Evolutionary conservation across 1,140 invertebrate species (phyloP).

Genomic region (Zaprionus vittiger): DNA sequence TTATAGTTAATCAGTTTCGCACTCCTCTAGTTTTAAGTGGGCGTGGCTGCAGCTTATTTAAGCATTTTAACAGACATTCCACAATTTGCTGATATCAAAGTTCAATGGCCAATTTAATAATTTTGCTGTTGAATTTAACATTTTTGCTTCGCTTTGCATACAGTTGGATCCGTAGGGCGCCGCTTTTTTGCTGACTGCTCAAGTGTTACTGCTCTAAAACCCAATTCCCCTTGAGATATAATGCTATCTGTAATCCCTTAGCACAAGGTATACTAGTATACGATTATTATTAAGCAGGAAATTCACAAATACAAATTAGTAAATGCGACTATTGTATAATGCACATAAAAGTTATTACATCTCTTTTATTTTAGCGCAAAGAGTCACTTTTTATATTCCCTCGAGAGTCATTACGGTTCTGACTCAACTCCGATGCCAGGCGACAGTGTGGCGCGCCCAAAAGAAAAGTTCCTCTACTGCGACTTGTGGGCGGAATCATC

Average conservation of each 20-base stretch:
- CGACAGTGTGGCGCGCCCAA: not conserved
- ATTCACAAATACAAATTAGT: no score
- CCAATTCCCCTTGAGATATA: no score
- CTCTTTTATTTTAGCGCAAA: slow-evolving; percentile 16
- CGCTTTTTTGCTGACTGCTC: slow-evolving; percentile 30
- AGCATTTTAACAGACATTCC: slow-evolving; percentile 64
- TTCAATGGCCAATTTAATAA: slow-evolving; percentile 74
- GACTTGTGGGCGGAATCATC: not conserved
- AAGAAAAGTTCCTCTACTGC: slow-evolving; percentile 26
- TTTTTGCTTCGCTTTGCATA: slow-evolving; percentile 46
- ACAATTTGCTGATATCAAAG: slow-evolving; percentile 65
- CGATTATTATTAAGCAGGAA: no score
- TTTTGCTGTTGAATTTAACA: slow-evolving; percentile 25
- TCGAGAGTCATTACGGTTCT: slow-evolving; percentile 19
- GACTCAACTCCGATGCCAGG: slow-evolving; percentile 36
- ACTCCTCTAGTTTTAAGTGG: slow-evolving; percentile 55
- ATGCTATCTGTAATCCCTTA: no score
- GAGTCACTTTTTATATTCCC: slow-evolving; percentile 31
- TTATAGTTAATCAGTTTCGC: not conserved
- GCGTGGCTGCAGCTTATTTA: slow-evolving; percentile 57
- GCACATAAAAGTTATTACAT: slow-evolving; percentile 42
- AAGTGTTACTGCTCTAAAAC: not conserved
- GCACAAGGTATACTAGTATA: no score
- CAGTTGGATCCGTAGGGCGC: slow-evolving; percentile 41
- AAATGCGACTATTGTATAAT: slow-evolving; percentile 3